Evolutionary conservation across 2,888 invertebrate species (phyloP), one percentile per base, ranked within the genome.

Genomic region (Anticlea derivata): DNA sequence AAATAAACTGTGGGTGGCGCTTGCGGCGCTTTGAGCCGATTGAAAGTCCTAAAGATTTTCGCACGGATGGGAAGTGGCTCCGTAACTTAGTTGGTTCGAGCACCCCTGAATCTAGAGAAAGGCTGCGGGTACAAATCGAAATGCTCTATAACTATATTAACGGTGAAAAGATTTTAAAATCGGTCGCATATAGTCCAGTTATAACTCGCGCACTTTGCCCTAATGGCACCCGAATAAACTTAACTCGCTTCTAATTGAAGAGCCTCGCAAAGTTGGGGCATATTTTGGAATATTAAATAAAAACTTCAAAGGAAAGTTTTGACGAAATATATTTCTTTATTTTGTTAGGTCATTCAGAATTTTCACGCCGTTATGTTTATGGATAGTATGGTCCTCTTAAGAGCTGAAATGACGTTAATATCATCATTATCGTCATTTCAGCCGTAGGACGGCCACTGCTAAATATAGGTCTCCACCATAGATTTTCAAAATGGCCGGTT

Each of bases 161-260:
- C n/a, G n/a, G n/a, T n/a, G n/a, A n/a, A n/a, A 10, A 12, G 12
- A 30, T 11, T 11, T 1, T 13, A 7, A 35, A 27, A 34, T 13
- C 8, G 41, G 8, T 3, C 5, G 24, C 24, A 4, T 39, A 12
- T 26, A 31, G 39, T 37, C 45, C 27, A 35, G 20, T n/a, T 27
- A 8, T 34, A 26, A 27, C 37, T 10, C 26, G 30, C 23, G 61
- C 61, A 55, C 54, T 60, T 54, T 54, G 33, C 55, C 61, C 54
- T 72, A 72, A 72, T 65, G 71, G 68, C 54, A 53, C 61, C 58
- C 66, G 53, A 59, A 59, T 58, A 69, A 69, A 71, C 69, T 68
- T 60, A 63, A 62, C 68, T 67, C 45, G 47, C 47, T 47, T 63
- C 63, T 77, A 77, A 77, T 77, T 77, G 74, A 75, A 68, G 69